Base-by-base conservation (phyloP, 2,113 vertebrate species). In the Glaucomys volans region DNA sequence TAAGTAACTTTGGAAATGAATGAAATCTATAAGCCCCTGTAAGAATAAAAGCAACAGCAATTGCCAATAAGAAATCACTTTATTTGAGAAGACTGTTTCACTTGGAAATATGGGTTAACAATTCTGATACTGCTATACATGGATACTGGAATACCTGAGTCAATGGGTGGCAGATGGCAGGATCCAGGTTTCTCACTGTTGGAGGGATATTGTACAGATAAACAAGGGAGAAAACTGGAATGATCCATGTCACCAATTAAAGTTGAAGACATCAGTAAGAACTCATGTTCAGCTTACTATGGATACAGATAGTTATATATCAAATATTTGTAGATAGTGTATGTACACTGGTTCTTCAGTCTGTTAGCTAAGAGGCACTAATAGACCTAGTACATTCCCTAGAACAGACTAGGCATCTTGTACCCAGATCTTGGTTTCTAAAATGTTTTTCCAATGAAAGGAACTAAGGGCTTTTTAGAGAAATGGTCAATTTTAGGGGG, bases 371-470 rank as follows among this genome's bases (percentile, higher is more conserved):
- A 87, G n/a, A 52, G 4, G 18, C 75, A 20, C 20, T 86, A 57
- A 77, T 79, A 92, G n/a, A 90, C 74, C 35, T 62, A 22, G 42
- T 11, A 44, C 1, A 7, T 52, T 90, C 42, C n/a, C 2, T 94
- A 81, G 9, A 24, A 62, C 9, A 64, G 81, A 14, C 40, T 52
- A 92, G 17, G 86, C 6, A 77, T 11, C 9, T 71, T 47, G 42
- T 7, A 44, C 32, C 35, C 32, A 72, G 59, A 81, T 66, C 44
- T 82, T 82, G 32, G 20, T 86, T 57, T 62, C 75, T 77, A 62
- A 94, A 57, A 79, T 44, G 28, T 67, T n/a, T 84, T 28, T 88
- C 35, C 35, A 95, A 59, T 35, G n/a, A 88, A 88, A 92, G n/a
- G n/a, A 85, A 80, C 44, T 20, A 67, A 80, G 47, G 40, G 8